Conservation (phyloP, 2,888 invertebrate genomes). For the Polymixis lichenea region DNA sequence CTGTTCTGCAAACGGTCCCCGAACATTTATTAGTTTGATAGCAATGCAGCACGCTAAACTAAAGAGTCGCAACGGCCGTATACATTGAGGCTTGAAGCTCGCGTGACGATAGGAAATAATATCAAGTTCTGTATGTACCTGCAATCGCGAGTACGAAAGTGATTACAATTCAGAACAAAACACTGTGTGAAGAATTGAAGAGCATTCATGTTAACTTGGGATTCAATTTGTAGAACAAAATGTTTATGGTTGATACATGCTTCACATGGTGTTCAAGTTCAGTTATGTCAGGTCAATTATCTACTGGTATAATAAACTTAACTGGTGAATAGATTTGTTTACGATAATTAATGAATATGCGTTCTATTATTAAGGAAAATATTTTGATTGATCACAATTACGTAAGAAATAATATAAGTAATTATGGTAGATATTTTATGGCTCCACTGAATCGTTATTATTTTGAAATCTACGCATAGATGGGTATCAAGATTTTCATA, state of each 20-base stretch:
- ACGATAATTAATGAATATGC: not conserved
- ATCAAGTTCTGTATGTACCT: conserved; percentile 35
- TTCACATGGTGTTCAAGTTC: conserved; percentile 6
- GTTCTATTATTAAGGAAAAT: not conserved
- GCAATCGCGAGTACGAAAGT: conserved; percentile 48
- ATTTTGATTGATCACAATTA: too few species aligned
- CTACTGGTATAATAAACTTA: not conserved
- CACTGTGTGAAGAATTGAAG: conserved; percentile 31
- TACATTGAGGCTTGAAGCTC: conserved; percentile 46
- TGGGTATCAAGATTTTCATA: too few species aligned
- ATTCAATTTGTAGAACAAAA: conserved; percentile 12
- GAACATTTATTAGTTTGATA: conserved; percentile 51
- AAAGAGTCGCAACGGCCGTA: conserved; percentile 45
- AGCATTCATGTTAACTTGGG: conserved; percentile 7
- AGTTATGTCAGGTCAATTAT: not conserved
- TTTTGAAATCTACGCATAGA: too few species aligned
- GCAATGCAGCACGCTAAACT: conserved; percentile 59
- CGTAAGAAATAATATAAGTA: too few species aligned
- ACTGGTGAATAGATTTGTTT: conserved; percentile 1
- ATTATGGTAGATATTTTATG: too few species aligned
- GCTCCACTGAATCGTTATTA: too few species aligned
- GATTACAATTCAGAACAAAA: conserved; percentile 35
- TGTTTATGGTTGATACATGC: conserved; percentile 7
- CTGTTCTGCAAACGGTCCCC: conserved; percentile 56
- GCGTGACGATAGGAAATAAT: conserved; percentile 59